phyloP scores from a whole-genome alignment of 2,888 invertebrate genomes.

The Chymomyza fuscimana region DNA sequence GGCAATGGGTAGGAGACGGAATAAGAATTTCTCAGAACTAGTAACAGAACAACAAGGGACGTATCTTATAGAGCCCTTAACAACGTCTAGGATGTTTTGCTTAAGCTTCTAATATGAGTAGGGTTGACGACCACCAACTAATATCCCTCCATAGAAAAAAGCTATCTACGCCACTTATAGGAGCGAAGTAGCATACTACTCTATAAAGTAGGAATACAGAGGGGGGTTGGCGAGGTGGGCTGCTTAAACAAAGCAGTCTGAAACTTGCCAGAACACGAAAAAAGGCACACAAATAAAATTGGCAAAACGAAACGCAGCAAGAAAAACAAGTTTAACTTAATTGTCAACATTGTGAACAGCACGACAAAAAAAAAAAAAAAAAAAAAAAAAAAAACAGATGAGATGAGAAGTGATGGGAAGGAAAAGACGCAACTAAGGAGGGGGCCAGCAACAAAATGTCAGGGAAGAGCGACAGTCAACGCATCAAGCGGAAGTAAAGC shows the following conservation, averaged over 20 bases:
- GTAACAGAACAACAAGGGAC: too few species aligned
- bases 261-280: constrained; percentile 30
- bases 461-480: constrained; percentile 1
- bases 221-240: too few species aligned
- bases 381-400: constrained; percentile 14
- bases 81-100: too few species aligned
- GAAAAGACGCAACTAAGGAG: background rate
- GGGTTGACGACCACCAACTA: too few species aligned
- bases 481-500: constrained; percentile 33
- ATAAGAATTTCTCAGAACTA: too few species aligned
- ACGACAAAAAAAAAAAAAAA: constrained; percentile 31
- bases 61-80: too few species aligned
- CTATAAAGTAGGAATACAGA: background rate
- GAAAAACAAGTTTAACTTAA: constrained; percentile 73
- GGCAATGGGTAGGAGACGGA: too few species aligned
- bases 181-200: background rate
- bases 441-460: background rate
- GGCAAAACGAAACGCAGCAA: constrained; percentile 62
- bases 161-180: too few species aligned
- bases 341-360: constrained; percentile 66
- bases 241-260: background rate
- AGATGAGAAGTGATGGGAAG: too few species aligned
- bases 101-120: too few species aligned
- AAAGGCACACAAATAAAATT: constrained; percentile 34
- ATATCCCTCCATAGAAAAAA: too few species aligned